phyloP scores from a whole-genome alignment of 2,797 vertebrate species.

The Helicolenus hilgendorfi region DNA sequence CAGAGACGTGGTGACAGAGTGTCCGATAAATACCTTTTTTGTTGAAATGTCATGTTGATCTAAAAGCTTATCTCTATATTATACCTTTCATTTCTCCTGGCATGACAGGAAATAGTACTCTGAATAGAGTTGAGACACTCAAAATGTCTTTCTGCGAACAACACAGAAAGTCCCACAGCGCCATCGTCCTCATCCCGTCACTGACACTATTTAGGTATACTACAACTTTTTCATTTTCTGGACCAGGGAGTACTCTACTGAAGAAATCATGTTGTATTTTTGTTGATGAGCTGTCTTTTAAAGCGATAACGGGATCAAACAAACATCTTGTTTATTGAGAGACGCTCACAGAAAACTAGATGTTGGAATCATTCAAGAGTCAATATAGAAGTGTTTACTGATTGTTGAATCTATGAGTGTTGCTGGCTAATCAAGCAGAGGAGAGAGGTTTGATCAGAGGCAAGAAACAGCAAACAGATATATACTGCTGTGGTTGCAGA shows the following conservation, averaged over 20 bases:
- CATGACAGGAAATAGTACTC: not conserved
- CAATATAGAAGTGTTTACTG: not conserved
- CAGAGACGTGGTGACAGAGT: not conserved
- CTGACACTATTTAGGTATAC: not conserved
- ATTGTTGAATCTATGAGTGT: not conserved
- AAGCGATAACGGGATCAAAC: not conserved
- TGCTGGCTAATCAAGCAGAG: not conserved
- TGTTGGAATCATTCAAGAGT: slow-evolving; percentile 8
- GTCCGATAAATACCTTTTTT: slow-evolving; percentile 12
- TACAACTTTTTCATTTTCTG: not conserved
- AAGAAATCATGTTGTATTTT: not conserved
- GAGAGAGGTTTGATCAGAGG: not conserved
- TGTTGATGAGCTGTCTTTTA: not conserved
- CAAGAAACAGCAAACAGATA: not conserved
- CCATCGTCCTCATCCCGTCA: not conserved
- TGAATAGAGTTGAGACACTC: not conserved
- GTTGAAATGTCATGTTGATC: slow-evolving; percentile 46
- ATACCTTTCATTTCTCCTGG: not conserved
- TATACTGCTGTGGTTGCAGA: not conserved
- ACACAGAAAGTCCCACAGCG: not conserved
- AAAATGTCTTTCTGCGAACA: not conserved
- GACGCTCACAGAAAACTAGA: not conserved
- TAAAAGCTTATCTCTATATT: slow-evolving; percentile 10
- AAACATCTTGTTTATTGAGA: not conserved
- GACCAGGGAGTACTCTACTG: not conserved